phyloP scores from a whole-genome alignment of 2,888 invertebrate genomes.

The Parelbella ahira region DNA sequence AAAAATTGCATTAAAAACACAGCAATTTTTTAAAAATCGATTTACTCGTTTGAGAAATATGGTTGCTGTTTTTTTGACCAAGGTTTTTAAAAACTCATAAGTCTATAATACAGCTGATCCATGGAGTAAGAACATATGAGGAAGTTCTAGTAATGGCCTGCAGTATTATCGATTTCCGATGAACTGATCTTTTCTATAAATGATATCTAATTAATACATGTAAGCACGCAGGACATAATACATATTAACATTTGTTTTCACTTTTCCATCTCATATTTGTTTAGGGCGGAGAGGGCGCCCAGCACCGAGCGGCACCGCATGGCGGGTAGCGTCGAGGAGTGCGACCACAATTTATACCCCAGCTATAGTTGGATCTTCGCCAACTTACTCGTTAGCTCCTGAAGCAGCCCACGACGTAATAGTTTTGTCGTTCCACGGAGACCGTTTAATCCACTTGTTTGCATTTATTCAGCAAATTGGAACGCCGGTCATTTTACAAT shows the following conservation, averaged over 20 bases:
- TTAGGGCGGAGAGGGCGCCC: conserved; percentile 32
- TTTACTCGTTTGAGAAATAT: no score
- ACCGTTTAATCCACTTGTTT: conserved; percentile 60
- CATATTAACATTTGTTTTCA: conserved; percentile 49
- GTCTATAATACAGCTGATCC: no score
- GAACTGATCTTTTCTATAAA: no score
- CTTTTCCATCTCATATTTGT: conserved; percentile 40
- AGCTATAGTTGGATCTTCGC: conserved; percentile 48
- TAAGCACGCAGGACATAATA: conserved; percentile 16
- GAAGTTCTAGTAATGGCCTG: no score
- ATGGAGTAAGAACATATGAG: no score
- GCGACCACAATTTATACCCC: conserved; percentile 57
- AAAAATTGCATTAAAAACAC: no score
- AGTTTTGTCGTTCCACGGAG: conserved; percentile 55
- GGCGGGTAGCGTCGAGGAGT: conserved; percentile 33
- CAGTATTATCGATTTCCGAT: no score
- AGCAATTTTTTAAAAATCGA: no score
- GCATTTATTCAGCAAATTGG: conserved; percentile 42
- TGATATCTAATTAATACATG: no score
- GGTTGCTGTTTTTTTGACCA: no score
- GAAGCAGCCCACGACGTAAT: conserved; percentile 58
- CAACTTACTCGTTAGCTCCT: conserved; percentile 61
- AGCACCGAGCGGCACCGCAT: conserved; percentile 14
- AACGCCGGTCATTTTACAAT: conserved; percentile 16
- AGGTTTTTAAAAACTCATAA: no score